Base-by-base conservation (phyloP, 1,140 invertebrate genomes). In the Nylanderia fulva region DNA sequence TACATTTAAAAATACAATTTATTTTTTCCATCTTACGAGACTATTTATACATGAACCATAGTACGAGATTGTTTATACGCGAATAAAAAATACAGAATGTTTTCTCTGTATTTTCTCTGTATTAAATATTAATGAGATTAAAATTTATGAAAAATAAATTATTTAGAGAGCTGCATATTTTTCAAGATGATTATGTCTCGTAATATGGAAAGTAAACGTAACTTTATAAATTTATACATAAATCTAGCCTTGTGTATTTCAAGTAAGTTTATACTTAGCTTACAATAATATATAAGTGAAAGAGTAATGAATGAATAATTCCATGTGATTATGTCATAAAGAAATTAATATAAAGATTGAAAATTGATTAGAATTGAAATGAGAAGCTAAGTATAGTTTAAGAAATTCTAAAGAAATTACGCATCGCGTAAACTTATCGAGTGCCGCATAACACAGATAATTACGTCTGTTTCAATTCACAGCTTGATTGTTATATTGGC, bases 391-490 rank as follows among this genome's bases (percentile, higher is more conserved):
- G 15, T 48, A n/a, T 69, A 54, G 21, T 42, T 71, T 71, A 60
- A 45, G 39, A n/a, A n/a, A 52, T 24, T 18, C 61, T 68, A 9
- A 36, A 77, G 42, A 64, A 48, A 29, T 68, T 68, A n/a, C 21
- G 66, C 77, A 13, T 36, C 76, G n/a, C 21, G 15, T 69, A 54
- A 66, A 48, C 58, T 45, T 56, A 71, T 58, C 68, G 77, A 33
- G 21, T 27, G 36, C 13, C 52, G 27, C 66, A 66, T 71, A 82
- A 82, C 52, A 29, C 52, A 45, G 66, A 72, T 82, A 82, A 82
- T 82, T 71, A 56, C 66, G 66, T 54, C 27, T 72, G 66, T 82
- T 82, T 82, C 77, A 69, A 82, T 82, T 82, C 77, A 52, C 52
- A 21, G 66, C 66, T 82, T 39, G 66, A 82, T 72, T 45, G 77